Conservation (phyloP, 2,888 invertebrate species). For the Xanthorhoe spadicearia region DNA sequence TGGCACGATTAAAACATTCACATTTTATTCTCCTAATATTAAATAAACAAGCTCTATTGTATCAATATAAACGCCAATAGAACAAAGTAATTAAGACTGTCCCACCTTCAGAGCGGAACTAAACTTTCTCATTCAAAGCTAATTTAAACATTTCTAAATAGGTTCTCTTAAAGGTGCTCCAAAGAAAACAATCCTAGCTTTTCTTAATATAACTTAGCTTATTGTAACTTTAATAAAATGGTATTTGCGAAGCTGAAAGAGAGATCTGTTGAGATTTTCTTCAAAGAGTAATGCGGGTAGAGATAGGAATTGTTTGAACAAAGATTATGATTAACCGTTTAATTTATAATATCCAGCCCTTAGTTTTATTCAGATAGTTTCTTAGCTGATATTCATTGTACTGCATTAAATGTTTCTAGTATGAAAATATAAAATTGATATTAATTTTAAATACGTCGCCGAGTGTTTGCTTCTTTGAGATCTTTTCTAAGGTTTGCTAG, state of each 20-base stretch:
- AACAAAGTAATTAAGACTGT: not conserved
- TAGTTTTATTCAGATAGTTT: not conserved
- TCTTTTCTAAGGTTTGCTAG: no score
- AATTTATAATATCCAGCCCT: not conserved
- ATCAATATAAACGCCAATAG: no score
- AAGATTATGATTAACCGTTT: not conserved
- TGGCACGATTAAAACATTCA: no score
- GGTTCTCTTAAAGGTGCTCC: slow-evolving; percentile 34
- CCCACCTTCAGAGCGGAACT: not conserved
- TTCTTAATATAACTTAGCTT: slow-evolving; percentile 44
- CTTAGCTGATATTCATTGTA: no score
- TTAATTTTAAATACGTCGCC: no score
- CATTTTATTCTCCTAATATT: no score
- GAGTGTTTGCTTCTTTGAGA: no score
- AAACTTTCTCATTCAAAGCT: slow-evolving; percentile 10
- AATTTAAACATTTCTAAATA: slow-evolving; percentile 46
- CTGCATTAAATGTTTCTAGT: no score
- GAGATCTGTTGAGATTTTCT: slow-evolving; percentile 15
- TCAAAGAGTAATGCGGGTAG: slow-evolving; percentile 20
- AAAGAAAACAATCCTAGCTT: slow-evolving; percentile 42
- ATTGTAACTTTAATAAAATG: slow-evolving; percentile 35
- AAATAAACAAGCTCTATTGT: no score
- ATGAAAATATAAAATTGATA: no score
- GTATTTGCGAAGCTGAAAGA: slow-evolving; percentile 24
- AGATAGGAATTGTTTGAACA: slow-evolving; percentile 10